phyloP scores from a whole-genome alignment of 2,113 vertebrate species.

The Aegotheles bennettii region DNA sequence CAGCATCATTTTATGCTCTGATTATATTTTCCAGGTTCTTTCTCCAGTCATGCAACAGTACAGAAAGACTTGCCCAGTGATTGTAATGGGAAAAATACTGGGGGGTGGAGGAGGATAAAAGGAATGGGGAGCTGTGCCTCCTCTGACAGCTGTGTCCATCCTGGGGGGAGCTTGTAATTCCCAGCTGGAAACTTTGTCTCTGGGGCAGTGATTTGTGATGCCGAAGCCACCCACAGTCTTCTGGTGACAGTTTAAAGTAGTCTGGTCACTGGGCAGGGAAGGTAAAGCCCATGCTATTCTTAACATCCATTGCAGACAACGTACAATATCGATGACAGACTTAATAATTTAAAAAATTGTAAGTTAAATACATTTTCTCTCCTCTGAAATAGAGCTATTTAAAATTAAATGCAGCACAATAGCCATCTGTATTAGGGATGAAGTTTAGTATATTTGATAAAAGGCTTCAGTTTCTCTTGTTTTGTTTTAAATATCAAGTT shows the following conservation, averaged over 20 bases:
- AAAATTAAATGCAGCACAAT: background rate
- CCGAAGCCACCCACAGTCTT: background rate
- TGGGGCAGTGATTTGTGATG: background rate
- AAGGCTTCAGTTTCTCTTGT: background rate
- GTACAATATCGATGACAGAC: background rate
- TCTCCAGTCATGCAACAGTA: background rate
- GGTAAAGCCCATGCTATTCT: background rate
- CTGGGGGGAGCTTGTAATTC: background rate
- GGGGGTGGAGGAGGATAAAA: background rate
- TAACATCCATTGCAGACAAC: background rate
- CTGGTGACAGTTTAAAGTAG: background rate
- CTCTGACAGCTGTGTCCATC: background rate
- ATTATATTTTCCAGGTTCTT: background rate
- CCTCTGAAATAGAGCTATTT: background rate
- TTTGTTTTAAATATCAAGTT: background rate
- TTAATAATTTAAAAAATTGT: background rate
- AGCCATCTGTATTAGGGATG: background rate
- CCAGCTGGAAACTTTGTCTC: background rate
- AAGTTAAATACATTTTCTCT: background rate
- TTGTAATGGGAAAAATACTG: background rate
- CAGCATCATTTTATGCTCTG: background rate
- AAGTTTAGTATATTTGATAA: background rate
- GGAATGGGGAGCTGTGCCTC: fast-evolving
- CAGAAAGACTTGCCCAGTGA: background rate
- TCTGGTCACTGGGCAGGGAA: background rate